These are phyloP conservation scores for Hassar affinis DNA, from an alignment of 2,113 vertebrate species.

Conservation along the genomic window DNA sequence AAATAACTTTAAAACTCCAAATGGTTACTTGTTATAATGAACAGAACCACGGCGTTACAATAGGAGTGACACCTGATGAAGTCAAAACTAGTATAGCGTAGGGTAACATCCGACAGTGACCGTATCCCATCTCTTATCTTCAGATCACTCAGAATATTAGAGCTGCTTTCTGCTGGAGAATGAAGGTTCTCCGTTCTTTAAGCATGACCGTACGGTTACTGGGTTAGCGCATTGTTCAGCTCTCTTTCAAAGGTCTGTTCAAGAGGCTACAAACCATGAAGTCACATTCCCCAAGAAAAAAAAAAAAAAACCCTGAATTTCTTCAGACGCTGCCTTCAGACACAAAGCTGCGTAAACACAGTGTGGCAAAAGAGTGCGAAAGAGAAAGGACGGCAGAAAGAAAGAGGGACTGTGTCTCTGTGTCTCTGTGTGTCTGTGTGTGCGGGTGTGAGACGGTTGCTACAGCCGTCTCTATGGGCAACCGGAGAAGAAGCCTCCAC, in stretches of 20 bases:
- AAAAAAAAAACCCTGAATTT: neutral
- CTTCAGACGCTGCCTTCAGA: conserved; percentile 26
- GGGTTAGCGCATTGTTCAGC: neutral
- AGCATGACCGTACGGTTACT: neutral
- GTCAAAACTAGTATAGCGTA: too few species aligned
- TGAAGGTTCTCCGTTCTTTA: neutral
- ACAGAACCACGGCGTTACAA: too few species aligned
- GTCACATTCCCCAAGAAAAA: neutral
- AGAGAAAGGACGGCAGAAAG: conserved; percentile 11
- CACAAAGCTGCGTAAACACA: conserved; percentile 25
- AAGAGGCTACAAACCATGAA: conserved; percentile 24
- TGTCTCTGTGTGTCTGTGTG: conserved; percentile 18
- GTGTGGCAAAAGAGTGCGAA: conserved; percentile 18
- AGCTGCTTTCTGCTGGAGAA: neutral
- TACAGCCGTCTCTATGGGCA: conserved; percentile 57
- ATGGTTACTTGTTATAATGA: too few species aligned
- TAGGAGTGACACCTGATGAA: too few species aligned
- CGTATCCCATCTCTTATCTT: neutral
- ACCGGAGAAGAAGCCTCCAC: conserved; percentile 51
- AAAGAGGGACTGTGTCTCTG: conserved; percentile 30
- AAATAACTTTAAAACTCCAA: too few species aligned
- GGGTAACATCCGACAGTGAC: too few species aligned
- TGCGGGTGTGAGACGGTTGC: conserved; percentile 36
- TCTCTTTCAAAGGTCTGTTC: neutral
- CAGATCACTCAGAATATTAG: neutral